phyloP scores from a whole-genome alignment of 2,113 vertebrate species.

The Chaetura pelagica region DNA sequence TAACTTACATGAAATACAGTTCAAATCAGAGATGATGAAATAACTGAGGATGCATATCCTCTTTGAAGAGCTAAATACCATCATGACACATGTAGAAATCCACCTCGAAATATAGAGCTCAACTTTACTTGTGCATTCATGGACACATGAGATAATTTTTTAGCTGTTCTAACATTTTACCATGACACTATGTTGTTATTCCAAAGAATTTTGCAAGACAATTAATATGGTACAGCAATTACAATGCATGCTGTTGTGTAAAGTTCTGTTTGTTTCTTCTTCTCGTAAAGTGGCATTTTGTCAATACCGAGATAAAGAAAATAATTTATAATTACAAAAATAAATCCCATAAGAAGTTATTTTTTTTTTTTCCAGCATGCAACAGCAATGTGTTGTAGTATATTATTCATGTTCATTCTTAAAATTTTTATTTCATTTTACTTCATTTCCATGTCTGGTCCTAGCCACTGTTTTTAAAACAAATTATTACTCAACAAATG shows the following conservation, averaged over 20 bases:
- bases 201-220: not conserved
- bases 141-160: not conserved
- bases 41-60: not conserved
- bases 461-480: fast-evolving
- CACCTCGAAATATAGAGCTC: not conserved
- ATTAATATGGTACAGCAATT: not conserved
- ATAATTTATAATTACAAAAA: not conserved
- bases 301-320: not conserved
- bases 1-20: not conserved
- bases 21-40: not conserved
- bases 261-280: not conserved
- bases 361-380: not conserved
- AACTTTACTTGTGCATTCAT: not conserved
- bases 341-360: not conserved
- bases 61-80: fast-evolving
- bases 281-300: not conserved
- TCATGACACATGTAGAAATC: not conserved
- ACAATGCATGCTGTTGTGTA: not conserved
- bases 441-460: not conserved
- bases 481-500: fast-evolving
- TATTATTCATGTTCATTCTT: not conserved
- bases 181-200: not conserved
- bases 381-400: not conserved
- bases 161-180: not conserved
- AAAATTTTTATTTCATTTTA: not conserved